Evolutionary conservation across 2,888 invertebrate genomes (phyloP).

Genomic region (Drosophila histrio): DNA sequence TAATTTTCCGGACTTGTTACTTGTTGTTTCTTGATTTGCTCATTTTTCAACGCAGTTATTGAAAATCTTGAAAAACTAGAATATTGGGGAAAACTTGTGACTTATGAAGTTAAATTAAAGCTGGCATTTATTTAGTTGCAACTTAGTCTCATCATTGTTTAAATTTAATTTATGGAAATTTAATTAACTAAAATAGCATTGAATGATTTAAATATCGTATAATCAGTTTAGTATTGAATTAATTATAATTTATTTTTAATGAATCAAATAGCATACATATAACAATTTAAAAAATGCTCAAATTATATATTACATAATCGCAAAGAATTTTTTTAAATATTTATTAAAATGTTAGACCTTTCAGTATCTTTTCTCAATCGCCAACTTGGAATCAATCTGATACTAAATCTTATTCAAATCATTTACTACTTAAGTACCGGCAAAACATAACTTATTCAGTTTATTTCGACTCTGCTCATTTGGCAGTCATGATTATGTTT

Average conservation of each 20-base stretch:
- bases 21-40: constrained; percentile 32
- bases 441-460: neutral
- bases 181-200: neutral
- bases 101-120: constrained; percentile 3
- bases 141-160: neutral
- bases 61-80: constrained; percentile 4
- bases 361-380: neutral
- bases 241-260: neutral
- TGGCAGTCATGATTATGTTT: constrained; percentile 40
- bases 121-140: neutral
- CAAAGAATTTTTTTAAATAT: neutral
- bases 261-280: neutral
- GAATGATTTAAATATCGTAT: neutral
- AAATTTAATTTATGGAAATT: neutral
- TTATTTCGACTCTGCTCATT: constrained; percentile 30
- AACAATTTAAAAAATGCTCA: neutral
- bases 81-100: neutral
- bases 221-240: too few species aligned
- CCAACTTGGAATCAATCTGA: neutral
- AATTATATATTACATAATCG: neutral
- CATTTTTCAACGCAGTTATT: constrained; percentile 20
- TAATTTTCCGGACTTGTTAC: constrained; percentile 45
- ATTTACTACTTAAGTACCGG: neutral
- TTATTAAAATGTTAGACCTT: neutral
- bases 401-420: neutral